A percentile compares a stretch with the other conserved stretches of the same genome.
These are phyloP conservation scores for Poecilia velifera DNA, from an alignment of 2,797 vertebrate genomes.

Conservation along the genomic window DNA sequence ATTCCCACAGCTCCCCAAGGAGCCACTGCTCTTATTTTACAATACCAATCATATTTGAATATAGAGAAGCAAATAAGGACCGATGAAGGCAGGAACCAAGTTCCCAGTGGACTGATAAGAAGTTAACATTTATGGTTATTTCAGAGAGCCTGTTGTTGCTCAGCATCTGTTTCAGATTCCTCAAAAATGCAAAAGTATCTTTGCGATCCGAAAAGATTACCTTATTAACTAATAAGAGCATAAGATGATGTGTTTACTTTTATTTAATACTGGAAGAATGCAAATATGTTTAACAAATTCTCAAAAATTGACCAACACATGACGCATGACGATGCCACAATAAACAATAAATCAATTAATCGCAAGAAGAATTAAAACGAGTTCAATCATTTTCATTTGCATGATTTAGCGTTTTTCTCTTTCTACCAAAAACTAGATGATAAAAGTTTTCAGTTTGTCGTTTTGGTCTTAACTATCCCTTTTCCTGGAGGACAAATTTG, in stretches of 20 bases:
- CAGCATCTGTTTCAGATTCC: constrained; percentile 13
- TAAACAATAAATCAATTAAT: too few relatives aligned
- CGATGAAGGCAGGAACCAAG: background rate
- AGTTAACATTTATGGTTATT: constrained; percentile 27
- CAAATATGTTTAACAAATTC: too few relatives aligned
- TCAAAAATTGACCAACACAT: too few relatives aligned
- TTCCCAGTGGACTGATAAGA: constrained; percentile 13
- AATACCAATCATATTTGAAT: constrained; percentile 3
- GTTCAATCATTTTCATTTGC: too few relatives aligned
- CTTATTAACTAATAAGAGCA: background rate
- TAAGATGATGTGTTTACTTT: background rate
- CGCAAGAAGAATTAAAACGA: too few relatives aligned
- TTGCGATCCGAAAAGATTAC: background rate
- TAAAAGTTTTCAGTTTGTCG: too few relatives aligned
- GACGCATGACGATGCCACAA: too few relatives aligned
- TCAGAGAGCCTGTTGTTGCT: background rate
- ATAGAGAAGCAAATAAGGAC: constrained; percentile 7
- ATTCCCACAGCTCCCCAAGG: constrained; percentile 6
- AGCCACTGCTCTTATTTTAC: constrained; percentile 19
- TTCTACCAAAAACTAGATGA: too few relatives aligned
- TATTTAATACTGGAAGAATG: background rate
- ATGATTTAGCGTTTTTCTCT: too few relatives aligned
- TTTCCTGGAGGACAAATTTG: too few relatives aligned
- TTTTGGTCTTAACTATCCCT: too few relatives aligned
- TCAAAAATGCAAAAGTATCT: background rate